Evolutionary conservation across 2,113 vertebrate species (phyloP), one percentile per base, ranked within the genome.

Genomic region (Collichthys lucidus): DNA sequence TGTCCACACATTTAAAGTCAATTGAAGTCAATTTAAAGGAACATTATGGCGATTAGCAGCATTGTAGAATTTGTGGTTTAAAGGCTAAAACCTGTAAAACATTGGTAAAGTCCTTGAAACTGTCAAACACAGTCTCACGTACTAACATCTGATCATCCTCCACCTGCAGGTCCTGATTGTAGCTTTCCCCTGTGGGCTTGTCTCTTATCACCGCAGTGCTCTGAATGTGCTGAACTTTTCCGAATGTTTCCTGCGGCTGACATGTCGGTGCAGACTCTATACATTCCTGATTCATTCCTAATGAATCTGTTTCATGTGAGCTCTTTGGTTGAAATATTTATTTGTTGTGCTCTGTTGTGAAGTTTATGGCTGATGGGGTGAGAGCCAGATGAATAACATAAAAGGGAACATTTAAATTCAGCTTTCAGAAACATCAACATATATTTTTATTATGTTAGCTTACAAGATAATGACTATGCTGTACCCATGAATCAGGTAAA

Each of bases 281-380:
- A 24, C 50, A 46, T 53, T 49, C n/a, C 3, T 1, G 1, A 47
- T 46, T 79, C 56, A 14, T 52, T 40, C 24, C 67, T 12, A 17
- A 60, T 80, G 44, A 78, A 76, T 63, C 17, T 62, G 67, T 80
- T 78, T 77, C 56, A 44, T 68, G 71, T n/a, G 20, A 80, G 77
- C 26, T 19, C 20, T 66, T 74, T 8, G 40, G 15, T 12, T 87
- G 35, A 74, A 89, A 87, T 80, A 84, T 82, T 72, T 64, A 77
- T 85, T 77, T 77, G 63, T 56, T 68, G 60, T 26, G 42, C 50
- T 46, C 61, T 15, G 17, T 35, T 63, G n/a, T 64, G 63, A 74
- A 24, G 31, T 35, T 47, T 44, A 12, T 1, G 52, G 71, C 71
- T 29, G 77, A 6, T 7, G 2, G 10, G 10, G 53, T 16, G 49